These are phyloP conservation scores for Enteromius afrohamiltoni DNA, from an alignment of 2,797 vertebrate genomes.

Conservation along the genomic window DNA sequence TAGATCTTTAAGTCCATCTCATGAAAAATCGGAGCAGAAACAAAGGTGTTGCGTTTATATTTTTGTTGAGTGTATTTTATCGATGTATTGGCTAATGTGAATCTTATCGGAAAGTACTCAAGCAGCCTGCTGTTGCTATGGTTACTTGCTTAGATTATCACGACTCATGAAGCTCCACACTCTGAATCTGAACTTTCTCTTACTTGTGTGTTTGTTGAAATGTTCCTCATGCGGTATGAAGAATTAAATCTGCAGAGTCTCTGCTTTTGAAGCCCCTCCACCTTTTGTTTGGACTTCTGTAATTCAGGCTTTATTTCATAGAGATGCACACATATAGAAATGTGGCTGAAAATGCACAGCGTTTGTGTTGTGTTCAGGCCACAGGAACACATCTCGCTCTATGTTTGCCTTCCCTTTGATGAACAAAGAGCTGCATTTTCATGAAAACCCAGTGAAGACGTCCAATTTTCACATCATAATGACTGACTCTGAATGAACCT, in stretches of 20 bases:
- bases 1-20: too few species aligned
- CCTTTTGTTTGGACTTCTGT: background rate
- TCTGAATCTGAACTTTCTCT: background rate
- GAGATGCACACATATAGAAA: background rate
- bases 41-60: too few species aligned
- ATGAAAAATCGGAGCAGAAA: too few species aligned
- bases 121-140: constrained; percentile 29
- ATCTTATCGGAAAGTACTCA: background rate
- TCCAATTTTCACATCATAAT: constrained; percentile 21
- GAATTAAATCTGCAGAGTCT: background rate
- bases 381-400: background rate
- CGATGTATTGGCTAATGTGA: background rate
- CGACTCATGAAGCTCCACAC: background rate
- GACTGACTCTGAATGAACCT: constrained; percentile 22
- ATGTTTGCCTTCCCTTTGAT: background rate
- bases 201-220: constrained; percentile 1
- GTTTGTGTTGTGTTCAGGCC: background rate
- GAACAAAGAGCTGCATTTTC: constrained; percentile 27
- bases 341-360: background rate
- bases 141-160: background rate
- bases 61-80: too few species aligned
- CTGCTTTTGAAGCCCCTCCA: background rate
- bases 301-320: background rate
- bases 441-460: background rate
- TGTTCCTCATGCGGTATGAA: background rate